Evolutionary conservation across 1,140 invertebrate genomes (phyloP).

Genomic region (Cydia fagiglandana): DNA sequence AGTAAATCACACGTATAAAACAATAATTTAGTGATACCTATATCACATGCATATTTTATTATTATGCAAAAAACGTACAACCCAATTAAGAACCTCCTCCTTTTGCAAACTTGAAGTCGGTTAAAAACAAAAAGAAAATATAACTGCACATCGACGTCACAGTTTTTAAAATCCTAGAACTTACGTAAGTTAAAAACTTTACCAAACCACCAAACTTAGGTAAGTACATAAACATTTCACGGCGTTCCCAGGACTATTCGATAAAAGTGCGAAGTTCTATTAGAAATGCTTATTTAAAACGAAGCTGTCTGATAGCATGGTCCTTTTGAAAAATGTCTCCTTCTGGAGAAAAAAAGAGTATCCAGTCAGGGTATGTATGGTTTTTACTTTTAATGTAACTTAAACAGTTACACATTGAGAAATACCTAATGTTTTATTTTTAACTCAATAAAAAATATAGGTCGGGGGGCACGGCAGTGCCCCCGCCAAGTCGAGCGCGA

Average conservation of each 20-base stretch:
- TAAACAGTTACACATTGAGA: no score
- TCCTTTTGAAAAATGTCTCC: neutral
- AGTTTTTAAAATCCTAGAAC: neutral
- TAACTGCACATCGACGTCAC: neutral
- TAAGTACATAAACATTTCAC: neutral
- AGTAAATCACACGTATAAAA: no score
- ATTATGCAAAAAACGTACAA: no score
- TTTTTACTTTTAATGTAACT: no score
- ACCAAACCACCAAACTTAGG: neutral
- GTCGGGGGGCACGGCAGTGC: no score
- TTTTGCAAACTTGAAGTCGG: no score
- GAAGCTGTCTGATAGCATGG: neutral
- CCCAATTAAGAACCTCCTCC: no score
- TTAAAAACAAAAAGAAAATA: neutral
- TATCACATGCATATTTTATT: no score
- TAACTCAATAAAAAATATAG: no score
- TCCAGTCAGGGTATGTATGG: neutral
- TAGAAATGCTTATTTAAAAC: neutral
- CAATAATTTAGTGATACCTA: no score
- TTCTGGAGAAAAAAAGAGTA: slow-evolving; percentile 10
- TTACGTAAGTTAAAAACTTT: neutral
- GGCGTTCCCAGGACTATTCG: neutral
- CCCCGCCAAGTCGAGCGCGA: no score
- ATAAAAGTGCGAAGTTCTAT: neutral
- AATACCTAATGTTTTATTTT: no score